phyloP scores from a whole-genome alignment of 2,888 invertebrate species.

The Macrosiphum euphorbiae region DNA sequence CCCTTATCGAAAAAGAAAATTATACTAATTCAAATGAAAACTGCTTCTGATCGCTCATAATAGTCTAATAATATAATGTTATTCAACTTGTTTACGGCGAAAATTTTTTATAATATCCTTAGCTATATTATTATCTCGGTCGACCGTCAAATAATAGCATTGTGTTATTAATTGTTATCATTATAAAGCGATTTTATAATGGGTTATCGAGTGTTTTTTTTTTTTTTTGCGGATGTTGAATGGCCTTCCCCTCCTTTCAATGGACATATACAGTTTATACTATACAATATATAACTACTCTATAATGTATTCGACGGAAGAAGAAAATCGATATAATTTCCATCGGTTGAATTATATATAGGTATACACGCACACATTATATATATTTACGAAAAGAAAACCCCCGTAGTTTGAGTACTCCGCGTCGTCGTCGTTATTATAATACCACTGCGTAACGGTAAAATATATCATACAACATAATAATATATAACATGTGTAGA shows the following conservation, averaged over 20 bases:
- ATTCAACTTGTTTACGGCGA: too few relatives aligned
- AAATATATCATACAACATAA: slow-evolving; percentile 12
- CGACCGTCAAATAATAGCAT: neutral
- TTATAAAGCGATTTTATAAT: neutral
- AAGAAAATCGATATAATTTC: slow-evolving; percentile 29
- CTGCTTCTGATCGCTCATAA: too few relatives aligned
- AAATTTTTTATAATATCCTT: neutral
- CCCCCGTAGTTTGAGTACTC: neutral
- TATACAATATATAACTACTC: neutral
- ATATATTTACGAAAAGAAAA: slow-evolving; percentile 12
- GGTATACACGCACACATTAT: neutral
- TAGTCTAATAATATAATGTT: too few relatives aligned
- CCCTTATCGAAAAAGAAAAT: neutral
- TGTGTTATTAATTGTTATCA: neutral
- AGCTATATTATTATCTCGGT: neutral
- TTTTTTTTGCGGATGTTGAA: neutral
- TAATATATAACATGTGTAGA: slow-evolving; percentile 14
- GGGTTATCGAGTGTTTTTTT: neutral
- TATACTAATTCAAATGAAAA: neutral
- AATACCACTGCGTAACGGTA: neutral
- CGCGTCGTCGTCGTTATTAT: neutral
- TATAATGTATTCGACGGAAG: neutral
- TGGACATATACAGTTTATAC: neutral
- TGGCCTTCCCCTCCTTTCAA: neutral
- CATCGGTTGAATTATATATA: neutral